A percentile compares a stretch with the other conserved stretches of the same genome.
phyloP scores from a whole-genome alignment of 23 tunicate species.

The Botrylloides violaceus region DNA sequence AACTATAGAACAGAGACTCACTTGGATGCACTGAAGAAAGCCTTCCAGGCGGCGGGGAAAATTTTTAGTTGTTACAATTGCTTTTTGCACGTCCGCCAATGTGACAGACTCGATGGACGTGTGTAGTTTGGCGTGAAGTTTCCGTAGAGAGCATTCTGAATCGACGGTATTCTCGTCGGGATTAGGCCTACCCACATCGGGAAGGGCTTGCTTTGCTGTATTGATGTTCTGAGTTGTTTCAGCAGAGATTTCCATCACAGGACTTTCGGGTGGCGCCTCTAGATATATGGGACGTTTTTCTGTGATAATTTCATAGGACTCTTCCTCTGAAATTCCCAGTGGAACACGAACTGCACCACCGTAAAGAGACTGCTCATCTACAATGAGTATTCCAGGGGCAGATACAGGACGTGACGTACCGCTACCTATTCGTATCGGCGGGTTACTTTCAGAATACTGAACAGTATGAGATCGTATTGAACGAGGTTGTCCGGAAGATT shows the following conservation, averaged over 20 bases:
- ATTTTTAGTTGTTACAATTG: constrained; percentile 28
- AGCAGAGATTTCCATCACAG: not conserved
- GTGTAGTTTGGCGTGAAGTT: constrained; percentile 12
- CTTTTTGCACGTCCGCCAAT: constrained; percentile 36
- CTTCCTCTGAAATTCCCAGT: not conserved
- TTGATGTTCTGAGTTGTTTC: not conserved
- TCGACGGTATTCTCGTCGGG: not conserved
- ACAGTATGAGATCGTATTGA: not conserved
- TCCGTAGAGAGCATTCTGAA: not conserved
- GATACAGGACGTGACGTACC: not conserved
- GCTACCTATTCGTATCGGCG: not conserved
- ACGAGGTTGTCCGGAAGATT: not conserved
- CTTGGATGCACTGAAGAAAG: constrained; percentile 2
- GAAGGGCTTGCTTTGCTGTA: not conserved
- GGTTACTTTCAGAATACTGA: not conserved
- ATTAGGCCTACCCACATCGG: not conserved
- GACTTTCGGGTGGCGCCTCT: not conserved
- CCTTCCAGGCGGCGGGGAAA: constrained; percentile 22
- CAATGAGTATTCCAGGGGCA: not conserved
- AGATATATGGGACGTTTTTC: too few species aligned
- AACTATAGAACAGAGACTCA: too few species aligned
- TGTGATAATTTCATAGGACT: too few species aligned
- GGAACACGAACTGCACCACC: not conserved
- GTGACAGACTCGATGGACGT: not conserved
- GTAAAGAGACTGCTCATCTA: not conserved